These are phyloP conservation scores for Ardeotis arabs DNA, from an alignment of 2,113 vertebrate species.

Conservation along the genomic window DNA sequence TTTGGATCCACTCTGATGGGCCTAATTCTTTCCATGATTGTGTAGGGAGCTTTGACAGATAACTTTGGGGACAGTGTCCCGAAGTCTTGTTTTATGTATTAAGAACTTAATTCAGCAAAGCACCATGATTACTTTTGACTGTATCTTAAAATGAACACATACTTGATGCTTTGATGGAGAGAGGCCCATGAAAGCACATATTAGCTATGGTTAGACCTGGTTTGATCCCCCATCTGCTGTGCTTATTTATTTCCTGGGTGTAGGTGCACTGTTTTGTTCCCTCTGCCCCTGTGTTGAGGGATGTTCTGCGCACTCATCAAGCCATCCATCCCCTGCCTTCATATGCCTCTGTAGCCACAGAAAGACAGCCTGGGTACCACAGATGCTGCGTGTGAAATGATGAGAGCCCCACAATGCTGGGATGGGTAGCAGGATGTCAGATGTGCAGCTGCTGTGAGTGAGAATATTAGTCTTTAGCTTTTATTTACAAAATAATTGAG, in stretches of 20 bases:
- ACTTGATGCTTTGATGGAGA: background rate
- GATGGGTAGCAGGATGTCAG: background rate
- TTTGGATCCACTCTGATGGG: background rate
- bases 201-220: background rate
- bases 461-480: background rate
- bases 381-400: background rate
- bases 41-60: background rate
- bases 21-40: background rate
- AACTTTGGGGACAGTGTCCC: background rate
- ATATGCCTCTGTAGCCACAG: background rate
- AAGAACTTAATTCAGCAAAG: background rate
- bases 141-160: background rate
- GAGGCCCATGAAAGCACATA: background rate
- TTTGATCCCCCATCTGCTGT: background rate
- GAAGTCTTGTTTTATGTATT: background rate
- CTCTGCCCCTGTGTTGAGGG: background rate
- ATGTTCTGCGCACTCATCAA: fast-evolving
- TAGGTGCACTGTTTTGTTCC: background rate
- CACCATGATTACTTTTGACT: background rate
- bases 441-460: background rate
- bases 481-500: background rate
- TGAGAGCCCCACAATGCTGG: background rate
- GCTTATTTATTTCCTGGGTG: background rate
- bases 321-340: background rate
- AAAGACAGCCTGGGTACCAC: background rate